Percentiles rank a stretch among this genome's conserved stretches.
Evolutionary conservation across 2,797 vertebrate genomes (phyloP).

Genomic region (Columba guinea): DNA sequence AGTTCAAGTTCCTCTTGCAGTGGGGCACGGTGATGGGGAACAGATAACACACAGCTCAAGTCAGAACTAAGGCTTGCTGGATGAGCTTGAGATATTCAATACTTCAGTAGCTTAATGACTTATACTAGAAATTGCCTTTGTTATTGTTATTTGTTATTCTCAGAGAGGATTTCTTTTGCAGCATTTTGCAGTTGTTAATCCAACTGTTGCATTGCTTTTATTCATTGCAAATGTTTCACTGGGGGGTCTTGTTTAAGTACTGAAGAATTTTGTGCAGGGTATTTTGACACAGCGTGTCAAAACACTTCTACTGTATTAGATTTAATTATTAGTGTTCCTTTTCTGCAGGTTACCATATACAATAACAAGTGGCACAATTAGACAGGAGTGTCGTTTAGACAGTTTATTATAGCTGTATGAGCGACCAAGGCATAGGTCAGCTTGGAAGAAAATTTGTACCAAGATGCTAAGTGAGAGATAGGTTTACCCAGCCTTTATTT

Average conservation of each 20-base stretch:
- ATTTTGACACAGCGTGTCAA: neutral
- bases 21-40: neutral
- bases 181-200: neutral
- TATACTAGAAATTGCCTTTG: neutral
- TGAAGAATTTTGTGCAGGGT: neutral
- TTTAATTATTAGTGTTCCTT: neutral
- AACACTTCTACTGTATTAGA: neutral
- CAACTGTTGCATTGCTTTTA: neutral
- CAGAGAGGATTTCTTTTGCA: neutral
- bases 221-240: neutral
- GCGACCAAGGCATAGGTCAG: neutral
- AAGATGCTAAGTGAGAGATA: neutral
- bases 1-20: constrained; percentile 4
- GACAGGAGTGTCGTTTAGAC: neutral
- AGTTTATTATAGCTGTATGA: neutral
- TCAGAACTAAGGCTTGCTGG: neutral
- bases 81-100: neutral
- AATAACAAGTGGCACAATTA: neutral
- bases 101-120: neutral
- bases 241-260: neutral
- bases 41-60: constrained; percentile 11
- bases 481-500: neutral
- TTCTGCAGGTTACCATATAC: neutral
- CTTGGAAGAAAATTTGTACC: neutral
- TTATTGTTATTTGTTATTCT: neutral